Base-by-base conservation (phyloP, 2,888 invertebrate species). In the Reticulitermes lucifugus region DNA sequence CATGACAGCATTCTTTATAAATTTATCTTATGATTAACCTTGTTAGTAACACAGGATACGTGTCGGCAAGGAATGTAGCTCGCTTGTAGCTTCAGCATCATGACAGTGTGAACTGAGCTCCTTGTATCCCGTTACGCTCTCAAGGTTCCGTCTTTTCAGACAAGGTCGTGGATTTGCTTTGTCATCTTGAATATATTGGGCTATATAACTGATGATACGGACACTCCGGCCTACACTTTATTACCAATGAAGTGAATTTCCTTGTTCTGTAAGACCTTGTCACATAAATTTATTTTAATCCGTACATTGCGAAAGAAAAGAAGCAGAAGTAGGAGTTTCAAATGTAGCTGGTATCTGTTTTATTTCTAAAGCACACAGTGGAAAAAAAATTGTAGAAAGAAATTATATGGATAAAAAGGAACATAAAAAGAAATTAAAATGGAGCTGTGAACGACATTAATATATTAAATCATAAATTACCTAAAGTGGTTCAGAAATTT, bases 191-290 rank as follows among this genome's bases (percentile, higher is more conserved):
- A 41, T 73, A 73, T 7, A 7, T n/a, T 12, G 65, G 65, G 5
- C 65, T 14, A n/a, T 5, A 65, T 65, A 65, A 41, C 41, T 73
- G 73, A 73, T 73, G 73, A 73, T 73, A 73, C 73, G 25, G 65
- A 7, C 65, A 65, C 65, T 25, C 12, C 5, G 65, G 3, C n/a
- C 7, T 7, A 65, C n/a, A 65, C 12, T 25, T 65, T 65, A 65
- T 65, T 65, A 25, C 25, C 65, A n/a, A 65, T n/a, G n/a, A 65
- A 73, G 10, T 73, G 18, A 18, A 18, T 41, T 73, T 73, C 73
- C 41, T 41, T 73, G 73, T 29, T 14, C 41, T 21, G 73, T 41
- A 73, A 71, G 3, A 18, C 73, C 73, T 73, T 73, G 12, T 14
- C 41, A 73, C 21, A 5, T 73, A 73, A 70, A n/a, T 70, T 55